Conservation (phyloP, 1,140 invertebrate genomes). For the Chrysomallon squamiferum region DNA sequence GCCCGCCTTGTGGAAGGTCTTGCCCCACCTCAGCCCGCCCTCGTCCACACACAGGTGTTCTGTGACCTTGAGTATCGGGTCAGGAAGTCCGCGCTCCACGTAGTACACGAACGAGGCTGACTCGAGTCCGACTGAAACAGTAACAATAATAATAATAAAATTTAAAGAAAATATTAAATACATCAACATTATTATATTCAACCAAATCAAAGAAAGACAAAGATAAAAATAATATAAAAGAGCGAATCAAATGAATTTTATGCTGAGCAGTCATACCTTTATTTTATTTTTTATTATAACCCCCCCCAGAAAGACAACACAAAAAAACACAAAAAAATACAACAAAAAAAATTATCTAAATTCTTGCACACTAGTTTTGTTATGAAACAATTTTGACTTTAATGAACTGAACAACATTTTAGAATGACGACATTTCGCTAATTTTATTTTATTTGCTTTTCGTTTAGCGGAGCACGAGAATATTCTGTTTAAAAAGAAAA, state of each 20-base stretch:
- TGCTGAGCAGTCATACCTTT: background rate
- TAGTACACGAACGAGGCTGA: slow-evolving; percentile 15
- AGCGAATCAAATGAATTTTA: slow-evolving; percentile 1
- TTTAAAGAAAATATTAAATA: too few relatives aligned
- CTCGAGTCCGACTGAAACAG: slow-evolving; percentile 31
- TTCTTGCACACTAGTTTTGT: too few relatives aligned
- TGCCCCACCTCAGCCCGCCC: slow-evolving; percentile 44
- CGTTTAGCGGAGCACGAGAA: too few relatives aligned
- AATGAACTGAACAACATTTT: too few relatives aligned
- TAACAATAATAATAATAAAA: background rate
- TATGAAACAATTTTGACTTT: too few relatives aligned
- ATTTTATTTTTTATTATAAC: too few relatives aligned
- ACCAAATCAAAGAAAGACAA: background rate
- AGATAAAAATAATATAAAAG: background rate
- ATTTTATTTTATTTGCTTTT: too few relatives aligned
- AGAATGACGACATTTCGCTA: too few relatives aligned
- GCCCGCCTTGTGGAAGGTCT: slow-evolving; percentile 34
- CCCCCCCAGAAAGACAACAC: too few relatives aligned
- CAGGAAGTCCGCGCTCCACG: slow-evolving; percentile 41
- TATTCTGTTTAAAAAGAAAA: too few relatives aligned
- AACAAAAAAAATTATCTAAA: too few relatives aligned
- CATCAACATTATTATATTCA: background rate
- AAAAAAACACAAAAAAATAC: too few relatives aligned
- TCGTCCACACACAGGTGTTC: slow-evolving; percentile 43
- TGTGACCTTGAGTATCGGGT: slow-evolving; percentile 39